phyloP scores from a whole-genome alignment of 37 sponge, comb jelly and placozoan genomes.

The Spongilla lacustris region DNA sequence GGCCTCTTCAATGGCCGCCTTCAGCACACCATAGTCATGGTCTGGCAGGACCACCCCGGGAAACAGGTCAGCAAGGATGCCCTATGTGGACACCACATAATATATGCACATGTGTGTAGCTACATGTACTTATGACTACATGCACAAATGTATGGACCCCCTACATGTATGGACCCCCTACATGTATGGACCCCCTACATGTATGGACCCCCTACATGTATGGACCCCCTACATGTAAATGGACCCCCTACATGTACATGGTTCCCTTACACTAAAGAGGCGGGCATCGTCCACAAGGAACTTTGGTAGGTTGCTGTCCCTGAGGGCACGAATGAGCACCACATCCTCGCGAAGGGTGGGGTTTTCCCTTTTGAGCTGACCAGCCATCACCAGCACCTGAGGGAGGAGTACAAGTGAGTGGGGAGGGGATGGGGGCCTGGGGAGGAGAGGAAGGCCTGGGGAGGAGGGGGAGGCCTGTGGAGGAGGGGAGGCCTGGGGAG shows the following conservation, averaged over 20 bases:
- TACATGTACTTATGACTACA: too few relatives aligned
- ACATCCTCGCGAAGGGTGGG: constrained; percentile 92
- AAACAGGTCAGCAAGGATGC: constrained; percentile 92
- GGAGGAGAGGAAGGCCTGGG: not conserved
- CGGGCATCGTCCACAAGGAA: constrained; percentile 94
- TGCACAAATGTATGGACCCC: too few relatives aligned
- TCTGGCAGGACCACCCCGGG: constrained; percentile 92
- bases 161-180: not conserved
- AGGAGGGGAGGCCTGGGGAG: not conserved
- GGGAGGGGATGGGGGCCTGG: not conserved
- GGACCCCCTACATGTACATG: not conserved
- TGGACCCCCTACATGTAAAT: too few relatives aligned
- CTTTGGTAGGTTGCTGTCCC: constrained; percentile 99
- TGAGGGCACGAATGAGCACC: constrained; percentile 92
- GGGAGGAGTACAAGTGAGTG: not conserved
- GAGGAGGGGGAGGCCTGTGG: not conserved
- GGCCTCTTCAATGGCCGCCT: constrained; percentile 80
- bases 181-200: too few relatives aligned
- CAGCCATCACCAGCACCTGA: constrained; percentile 98
- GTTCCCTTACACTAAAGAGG: constrained; percentile 78
- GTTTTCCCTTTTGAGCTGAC: constrained; percentile 93
- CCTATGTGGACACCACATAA: constrained; percentile 34
- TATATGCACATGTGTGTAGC: not conserved
- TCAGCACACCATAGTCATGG: constrained; percentile 95
- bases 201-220: not conserved